These are phyloP conservation scores for Tillus elongatus DNA, from an alignment of 2,888 invertebrate species.

Conservation along the genomic window DNA sequence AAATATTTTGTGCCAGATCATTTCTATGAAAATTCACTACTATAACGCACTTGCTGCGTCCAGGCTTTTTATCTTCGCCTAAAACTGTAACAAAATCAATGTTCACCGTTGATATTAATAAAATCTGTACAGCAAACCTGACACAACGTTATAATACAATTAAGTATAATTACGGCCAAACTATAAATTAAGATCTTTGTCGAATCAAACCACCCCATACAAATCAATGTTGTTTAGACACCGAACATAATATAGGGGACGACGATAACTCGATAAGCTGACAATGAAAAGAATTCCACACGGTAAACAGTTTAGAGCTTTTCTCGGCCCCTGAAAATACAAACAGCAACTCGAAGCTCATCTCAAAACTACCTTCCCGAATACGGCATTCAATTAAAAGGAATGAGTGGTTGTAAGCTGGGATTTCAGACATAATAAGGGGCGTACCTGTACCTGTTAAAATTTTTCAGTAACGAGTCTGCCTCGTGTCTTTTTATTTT, in stretches of 20 bases:
- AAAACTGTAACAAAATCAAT: too few species aligned
- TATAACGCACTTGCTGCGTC: too few species aligned
- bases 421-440: slow-evolving; percentile 34
- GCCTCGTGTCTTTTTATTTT: too few species aligned
- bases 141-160: slow-evolving; percentile 3
- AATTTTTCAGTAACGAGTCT: slow-evolving; percentile 2
- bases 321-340: slow-evolving; percentile 11
- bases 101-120: too few species aligned
- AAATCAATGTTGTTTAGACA: slow-evolving; percentile 38
- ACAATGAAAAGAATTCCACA: slow-evolving; percentile 31
- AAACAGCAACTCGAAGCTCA: slow-evolving; percentile 5
- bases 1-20: too few species aligned
- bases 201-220: slow-evolving; percentile 32
- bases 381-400: slow-evolving; percentile 36
- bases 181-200: slow-evolving; percentile 33
- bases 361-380: slow-evolving; percentile 25
- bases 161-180: slow-evolving; percentile 15
- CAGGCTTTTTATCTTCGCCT: too few species aligned
- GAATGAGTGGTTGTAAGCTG: slow-evolving; percentile 37
- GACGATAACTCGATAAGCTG: slow-evolving; percentile 39
- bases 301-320: slow-evolving; percentile 26
- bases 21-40: too few species aligned
- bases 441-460: slow-evolving; percentile 32
- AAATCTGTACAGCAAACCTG: too few species aligned
- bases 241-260: slow-evolving; percentile 36